Evolutionary conservation across 2,888 invertebrate species (phyloP).

Genomic region (Xanthia icteritia): DNA sequence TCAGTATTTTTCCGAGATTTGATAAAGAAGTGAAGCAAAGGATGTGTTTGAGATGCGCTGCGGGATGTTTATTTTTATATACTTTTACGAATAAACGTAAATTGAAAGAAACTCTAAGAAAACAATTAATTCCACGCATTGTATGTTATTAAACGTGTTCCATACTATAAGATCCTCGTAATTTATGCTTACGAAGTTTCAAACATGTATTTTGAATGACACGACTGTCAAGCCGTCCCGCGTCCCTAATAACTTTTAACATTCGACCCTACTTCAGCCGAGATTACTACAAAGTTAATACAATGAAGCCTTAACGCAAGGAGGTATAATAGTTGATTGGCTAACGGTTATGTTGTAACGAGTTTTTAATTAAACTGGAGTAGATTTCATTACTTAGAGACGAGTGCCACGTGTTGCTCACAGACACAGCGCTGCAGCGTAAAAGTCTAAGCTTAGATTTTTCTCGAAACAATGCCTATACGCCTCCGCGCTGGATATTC

Average conservation of each 20-base stretch:
- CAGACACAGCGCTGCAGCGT: slow-evolving; percentile 72
- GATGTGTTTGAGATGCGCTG: background rate
- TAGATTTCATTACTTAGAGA: slow-evolving; percentile 86
- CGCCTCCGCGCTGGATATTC: slow-evolving; percentile 83
- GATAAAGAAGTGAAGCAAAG: background rate
- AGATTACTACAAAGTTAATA: slow-evolving; percentile 76
- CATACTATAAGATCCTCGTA: slow-evolving; percentile 19
- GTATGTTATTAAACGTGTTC: background rate
- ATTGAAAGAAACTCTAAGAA: background rate
- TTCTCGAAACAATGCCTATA: slow-evolving; percentile 86
- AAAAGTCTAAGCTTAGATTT: slow-evolving; percentile 86
- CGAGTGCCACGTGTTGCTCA: slow-evolving; percentile 84
- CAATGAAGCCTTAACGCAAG: slow-evolving; percentile 46
- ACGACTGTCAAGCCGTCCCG: slow-evolving; percentile 73
- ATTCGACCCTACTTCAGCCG: slow-evolving; percentile 73
- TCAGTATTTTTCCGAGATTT: background rate
- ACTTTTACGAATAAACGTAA: background rate
- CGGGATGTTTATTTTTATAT: slow-evolving; percentile 8
- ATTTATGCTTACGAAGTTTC: slow-evolving; percentile 64
- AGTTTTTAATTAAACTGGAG: slow-evolving; percentile 82
- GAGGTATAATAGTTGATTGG: slow-evolving; percentile 78
- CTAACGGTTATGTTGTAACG: slow-evolving; percentile 76
- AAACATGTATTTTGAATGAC: slow-evolving; percentile 67
- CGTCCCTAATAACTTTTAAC: slow-evolving; percentile 80
- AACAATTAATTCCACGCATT: background rate